Conservation (phyloP, 2,797 vertebrate species). For the Anabas testudineus region DNA sequence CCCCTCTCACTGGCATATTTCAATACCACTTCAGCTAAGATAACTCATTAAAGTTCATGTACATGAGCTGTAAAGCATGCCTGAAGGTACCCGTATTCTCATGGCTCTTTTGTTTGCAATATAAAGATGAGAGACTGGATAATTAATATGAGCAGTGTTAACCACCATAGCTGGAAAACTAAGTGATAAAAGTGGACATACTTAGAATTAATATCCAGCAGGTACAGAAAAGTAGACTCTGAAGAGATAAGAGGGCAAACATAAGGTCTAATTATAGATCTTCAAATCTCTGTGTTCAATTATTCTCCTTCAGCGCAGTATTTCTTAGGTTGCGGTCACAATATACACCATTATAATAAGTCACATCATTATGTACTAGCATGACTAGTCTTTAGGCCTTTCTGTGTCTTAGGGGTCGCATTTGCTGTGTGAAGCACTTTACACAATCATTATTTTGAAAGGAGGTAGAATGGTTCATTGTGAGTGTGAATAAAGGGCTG, state of each 20-base stretch:
- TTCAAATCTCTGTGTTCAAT: conserved; percentile 19
- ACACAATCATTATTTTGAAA: conserved; percentile 30
- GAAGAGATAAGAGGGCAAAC: conserved; percentile 4
- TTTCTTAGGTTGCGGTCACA: conserved; percentile 18
- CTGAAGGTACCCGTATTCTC: conserved; percentile 8
- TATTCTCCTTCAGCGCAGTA: not conserved
- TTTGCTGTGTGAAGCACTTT: conserved; percentile 32
- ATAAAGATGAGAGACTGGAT: conserved; percentile 30
- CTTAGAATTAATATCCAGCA: conserved; percentile 15
- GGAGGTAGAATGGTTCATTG: conserved; percentile 13
- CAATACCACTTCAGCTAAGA: conserved; percentile 7
- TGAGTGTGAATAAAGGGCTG: conserved; percentile 11
- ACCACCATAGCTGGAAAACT: not conserved
- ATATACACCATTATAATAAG: conserved; percentile 7
- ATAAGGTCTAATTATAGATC: conserved; percentile 8
- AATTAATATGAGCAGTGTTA: conserved; percentile 22
- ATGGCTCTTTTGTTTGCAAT: conserved; percentile 35
- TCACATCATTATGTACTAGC: conserved; percentile 13
- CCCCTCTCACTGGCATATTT: not conserved
- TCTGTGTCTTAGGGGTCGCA: not conserved
- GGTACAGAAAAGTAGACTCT: conserved; percentile 11
- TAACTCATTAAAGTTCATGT: conserved; percentile 19
- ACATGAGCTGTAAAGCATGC: conserved; percentile 1
- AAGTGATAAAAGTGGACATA: conserved; percentile 1
- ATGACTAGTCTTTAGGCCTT: conserved; percentile 21